Evolutionary conservation across 2,113 vertebrate species (phyloP), one percentile per base, ranked within the genome.

Genomic region (Mobula hypostoma): DNA sequence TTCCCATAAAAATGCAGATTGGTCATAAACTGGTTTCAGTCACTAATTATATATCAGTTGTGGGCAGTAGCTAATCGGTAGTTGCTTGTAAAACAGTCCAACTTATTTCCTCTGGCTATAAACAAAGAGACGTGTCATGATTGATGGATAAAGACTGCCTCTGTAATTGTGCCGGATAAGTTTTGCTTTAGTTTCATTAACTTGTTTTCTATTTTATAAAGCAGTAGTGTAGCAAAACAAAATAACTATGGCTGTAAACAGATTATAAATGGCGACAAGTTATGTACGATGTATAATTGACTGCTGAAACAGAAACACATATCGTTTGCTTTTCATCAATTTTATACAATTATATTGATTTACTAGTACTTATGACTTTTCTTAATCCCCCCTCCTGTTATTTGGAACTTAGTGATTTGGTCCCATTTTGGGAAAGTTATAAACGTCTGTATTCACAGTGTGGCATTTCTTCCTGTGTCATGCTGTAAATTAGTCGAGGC

Each of bases 71-170:
- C 90, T 93, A 93, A 93, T 74, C 70, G 70, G 66, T 93, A 27
- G 91, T 70, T 74, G 91, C 91, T 93, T 93, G 91, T 93, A 93
- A 93, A 93, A 93, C 91, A 74, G 91, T 93, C 91, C 68, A 2
- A 93, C 91, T 70, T 76, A 72, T 74, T 93, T 93, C 91, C 91
- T 76, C 72, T 29, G 24, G 91, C 70, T 93, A 74, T 93, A 93
- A 93, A 93, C 40, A 93, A 72, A 56, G 6, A 6, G 36, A 74
- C 90, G 91, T 93, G 91, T 93, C 91, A 74, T 93, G 91, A 93
- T 76, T 93, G 68, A 93, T 93, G 91, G 72, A 14, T 56, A 74
- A 74, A 93, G 3, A 74, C 48, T 74, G 68, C 68, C 68, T 40
- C 17, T 24, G 21, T 93, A 93, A 76, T 93, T 74, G 68, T 56